These are phyloP conservation scores for Carcina quercana DNA, from an alignment of 2,888 invertebrate species.

Conservation along the genomic window DNA sequence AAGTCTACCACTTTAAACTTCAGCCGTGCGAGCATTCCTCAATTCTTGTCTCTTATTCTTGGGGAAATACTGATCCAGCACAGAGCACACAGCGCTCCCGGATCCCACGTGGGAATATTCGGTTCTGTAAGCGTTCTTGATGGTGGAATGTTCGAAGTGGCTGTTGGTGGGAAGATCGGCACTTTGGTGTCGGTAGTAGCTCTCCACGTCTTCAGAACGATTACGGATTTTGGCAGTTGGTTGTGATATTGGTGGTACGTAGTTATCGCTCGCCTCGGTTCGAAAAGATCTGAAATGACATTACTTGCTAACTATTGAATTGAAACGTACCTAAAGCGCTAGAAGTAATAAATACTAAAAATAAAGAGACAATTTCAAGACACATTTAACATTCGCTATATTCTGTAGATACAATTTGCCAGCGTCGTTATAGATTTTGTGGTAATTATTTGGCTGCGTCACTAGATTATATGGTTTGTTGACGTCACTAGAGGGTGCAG, in stretches of 20 bases:
- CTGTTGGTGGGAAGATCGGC: slow-evolving; percentile 33
- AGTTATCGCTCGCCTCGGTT: slow-evolving; percentile 55
- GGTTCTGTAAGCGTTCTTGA: slow-evolving; percentile 28
- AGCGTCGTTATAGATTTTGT: too few species aligned
- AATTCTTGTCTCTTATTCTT: slow-evolving; percentile 40
- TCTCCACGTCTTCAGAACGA: slow-evolving; percentile 38
- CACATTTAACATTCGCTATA: too few species aligned
- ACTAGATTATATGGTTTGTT: too few species aligned
- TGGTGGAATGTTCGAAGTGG: slow-evolving; percentile 27
- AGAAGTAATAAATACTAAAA: background rate
- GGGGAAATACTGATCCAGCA: slow-evolving; percentile 37
- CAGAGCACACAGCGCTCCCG: slow-evolving; percentile 40
- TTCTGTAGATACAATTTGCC: too few species aligned
- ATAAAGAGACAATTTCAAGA: too few species aligned
- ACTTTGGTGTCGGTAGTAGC: slow-evolving; percentile 29
- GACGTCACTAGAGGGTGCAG: too few species aligned
- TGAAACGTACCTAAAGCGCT: background rate
- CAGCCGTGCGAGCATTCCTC: too few species aligned
- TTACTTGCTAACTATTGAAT: background rate
- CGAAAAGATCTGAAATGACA: slow-evolving; percentile 40
- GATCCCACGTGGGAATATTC: slow-evolving; percentile 43
- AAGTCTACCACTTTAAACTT: too few species aligned
- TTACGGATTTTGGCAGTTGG: slow-evolving; percentile 36
- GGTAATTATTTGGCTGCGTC: too few species aligned
- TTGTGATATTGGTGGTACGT: slow-evolving; percentile 26